Percentiles rank a stretch among this genome's conserved stretches.
Evolutionary conservation across 1,140 invertebrate species (phyloP).

Genomic region (Neelides sp.): DNA sequence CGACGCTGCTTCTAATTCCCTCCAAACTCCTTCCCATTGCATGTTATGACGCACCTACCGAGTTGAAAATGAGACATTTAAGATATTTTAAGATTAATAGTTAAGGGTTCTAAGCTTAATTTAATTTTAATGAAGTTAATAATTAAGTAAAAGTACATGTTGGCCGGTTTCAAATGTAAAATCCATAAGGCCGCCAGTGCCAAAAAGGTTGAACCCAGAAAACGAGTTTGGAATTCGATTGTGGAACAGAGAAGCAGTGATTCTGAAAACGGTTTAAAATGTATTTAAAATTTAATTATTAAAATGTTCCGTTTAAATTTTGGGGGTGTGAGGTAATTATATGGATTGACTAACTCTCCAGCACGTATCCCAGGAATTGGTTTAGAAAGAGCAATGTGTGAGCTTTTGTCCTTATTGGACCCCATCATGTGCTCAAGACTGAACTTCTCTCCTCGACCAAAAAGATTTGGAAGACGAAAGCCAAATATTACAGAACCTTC

Average conservation of each 20-base stretch:
- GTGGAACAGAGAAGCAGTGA: constrained; percentile 55
- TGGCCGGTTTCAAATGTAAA: constrained; percentile 48
- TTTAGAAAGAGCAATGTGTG: constrained; percentile 58
- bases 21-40: constrained; percentile 66
- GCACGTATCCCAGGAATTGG: constrained; percentile 49
- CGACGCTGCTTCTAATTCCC: constrained; percentile 53
- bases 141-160: constrained; percentile 35
- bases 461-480: constrained; percentile 59
- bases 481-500: constrained; percentile 63
- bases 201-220: constrained; percentile 60
- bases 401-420: constrained; percentile 54
- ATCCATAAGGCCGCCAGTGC: constrained; percentile 52
- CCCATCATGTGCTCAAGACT: constrained; percentile 63
- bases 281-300: constrained; percentile 11
- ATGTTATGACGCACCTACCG: constrained; percentile 59
- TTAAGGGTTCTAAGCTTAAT: not conserved
- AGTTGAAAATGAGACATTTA: constrained; percentile 1
- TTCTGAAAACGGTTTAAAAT: constrained; percentile 38
- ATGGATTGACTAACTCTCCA: constrained; percentile 40
- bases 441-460: constrained; percentile 65
- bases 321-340: not conserved
- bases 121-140: not conserved
- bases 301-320: not conserved
- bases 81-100: not conserved
- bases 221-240: constrained; percentile 58